Percentiles rank a stretch among this genome's conserved stretches.
These are phyloP conservation scores for Choristoneura fumiferana DNA, from an alignment of 1,140 invertebrate species.

Conservation along the genomic window DNA sequence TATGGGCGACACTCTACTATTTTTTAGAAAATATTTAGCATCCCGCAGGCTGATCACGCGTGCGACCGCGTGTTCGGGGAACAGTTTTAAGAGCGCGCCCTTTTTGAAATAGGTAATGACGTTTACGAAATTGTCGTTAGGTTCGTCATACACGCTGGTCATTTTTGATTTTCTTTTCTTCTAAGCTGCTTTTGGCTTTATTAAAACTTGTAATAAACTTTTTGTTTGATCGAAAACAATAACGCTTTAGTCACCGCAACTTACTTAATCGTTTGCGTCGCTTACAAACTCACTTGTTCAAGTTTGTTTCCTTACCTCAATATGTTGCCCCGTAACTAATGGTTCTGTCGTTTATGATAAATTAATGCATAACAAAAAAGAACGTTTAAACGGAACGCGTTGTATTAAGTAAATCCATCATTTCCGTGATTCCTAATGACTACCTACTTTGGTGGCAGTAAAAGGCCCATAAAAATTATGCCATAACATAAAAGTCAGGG, in stretches of 20 bases:
- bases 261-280: too few species aligned
- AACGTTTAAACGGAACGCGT: neutral
- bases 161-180: too few species aligned
- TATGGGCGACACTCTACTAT: conserved; percentile 29
- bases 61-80: neutral
- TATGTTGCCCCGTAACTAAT: neutral
- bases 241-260: too few species aligned
- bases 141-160: too few species aligned
- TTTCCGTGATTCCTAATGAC: conserved; percentile 34
- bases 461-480: conserved; percentile 39
- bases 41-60: neutral
- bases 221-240: too few species aligned
- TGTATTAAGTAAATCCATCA: conserved; percentile 28
- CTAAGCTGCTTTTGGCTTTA: too few species aligned
- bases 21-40: conserved; percentile 27
- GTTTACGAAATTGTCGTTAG: too few species aligned
- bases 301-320: neutral
- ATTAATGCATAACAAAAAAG: conserved; percentile 3
- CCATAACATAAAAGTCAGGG: conserved; percentile 39
- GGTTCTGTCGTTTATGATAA: conserved; percentile 9
- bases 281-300: too few species aligned
- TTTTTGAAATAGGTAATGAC: too few species aligned
- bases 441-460: conserved; percentile 36
- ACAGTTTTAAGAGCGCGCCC: too few species aligned
- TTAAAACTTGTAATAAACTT: too few species aligned